These are phyloP conservation scores for Cynaeus angustus DNA, from an alignment of 2,888 invertebrate genomes.

Conservation along the genomic window DNA sequence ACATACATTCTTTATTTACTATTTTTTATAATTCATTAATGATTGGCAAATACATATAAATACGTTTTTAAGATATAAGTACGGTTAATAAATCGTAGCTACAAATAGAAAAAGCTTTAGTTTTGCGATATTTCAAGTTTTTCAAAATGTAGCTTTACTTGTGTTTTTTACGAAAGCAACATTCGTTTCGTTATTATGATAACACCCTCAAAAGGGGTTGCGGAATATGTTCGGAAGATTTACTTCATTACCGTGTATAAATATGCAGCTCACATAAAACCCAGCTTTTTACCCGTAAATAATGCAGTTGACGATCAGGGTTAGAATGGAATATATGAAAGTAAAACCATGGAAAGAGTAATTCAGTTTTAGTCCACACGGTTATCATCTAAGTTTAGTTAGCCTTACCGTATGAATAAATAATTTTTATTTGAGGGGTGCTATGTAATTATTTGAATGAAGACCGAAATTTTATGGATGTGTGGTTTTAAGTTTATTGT, in stretches of 20 bases:
- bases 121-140: too few relatives aligned
- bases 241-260: slow-evolving; percentile 49
- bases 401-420: slow-evolving; percentile 27
- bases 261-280: slow-evolving; percentile 53
- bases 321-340: slow-evolving; percentile 55
- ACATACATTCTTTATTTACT: too few relatives aligned
- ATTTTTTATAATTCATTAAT: too few relatives aligned
- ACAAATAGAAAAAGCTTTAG: too few relatives aligned
- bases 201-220: slow-evolving; percentile 4
- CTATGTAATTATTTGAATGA: slow-evolving; percentile 31
- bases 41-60: too few relatives aligned
- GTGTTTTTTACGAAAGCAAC: too few relatives aligned
- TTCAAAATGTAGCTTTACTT: too few relatives aligned
- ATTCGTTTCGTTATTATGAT: slow-evolving; percentile 7
- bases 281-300: slow-evolving; percentile 53
- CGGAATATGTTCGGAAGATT: slow-evolving; percentile 38
- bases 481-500: background rate
- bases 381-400: slow-evolving; percentile 36
- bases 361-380: slow-evolving; percentile 19
- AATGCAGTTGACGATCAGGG: slow-evolving; percentile 55
- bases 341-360: slow-evolving; percentile 37
- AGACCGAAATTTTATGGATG: slow-evolving; percentile 6
- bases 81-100: too few relatives aligned
- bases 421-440: slow-evolving; percentile 20
- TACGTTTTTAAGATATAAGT: too few relatives aligned